Evolutionary conservation across 35 echinoderm and acorn worm species (phyloP).

Genomic region (Ophioderma brevispina): DNA sequence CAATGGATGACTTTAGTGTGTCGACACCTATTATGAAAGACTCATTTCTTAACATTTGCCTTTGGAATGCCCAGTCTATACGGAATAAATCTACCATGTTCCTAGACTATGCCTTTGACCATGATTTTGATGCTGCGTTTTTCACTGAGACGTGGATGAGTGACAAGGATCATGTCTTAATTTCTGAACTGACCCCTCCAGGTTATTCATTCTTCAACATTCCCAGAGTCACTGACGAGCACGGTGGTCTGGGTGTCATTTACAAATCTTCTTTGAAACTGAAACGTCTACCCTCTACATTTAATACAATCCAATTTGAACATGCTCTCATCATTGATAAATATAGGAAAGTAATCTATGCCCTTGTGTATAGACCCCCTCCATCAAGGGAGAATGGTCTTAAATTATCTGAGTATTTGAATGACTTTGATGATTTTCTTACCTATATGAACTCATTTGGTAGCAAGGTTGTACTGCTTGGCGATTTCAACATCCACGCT

Average conservation of each 20-base stretch:
- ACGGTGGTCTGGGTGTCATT: neutral
- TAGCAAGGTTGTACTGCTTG: slow-evolving; percentile 54
- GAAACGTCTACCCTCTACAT: neutral
- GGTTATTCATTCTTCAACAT: neutral
- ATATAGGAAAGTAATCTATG: neutral
- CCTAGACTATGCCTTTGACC: neutral
- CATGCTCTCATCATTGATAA: slow-evolving; percentile 22
- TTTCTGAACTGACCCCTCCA: neutral
- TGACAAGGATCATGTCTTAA: neutral
- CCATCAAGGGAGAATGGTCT: slow-evolving; percentile 24
- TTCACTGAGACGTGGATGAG: neutral
- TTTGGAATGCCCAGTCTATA: neutral
- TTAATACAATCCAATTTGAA: neutral
- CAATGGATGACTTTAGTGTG: neutral
- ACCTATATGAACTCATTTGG: neutral
- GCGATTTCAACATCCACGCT: slow-evolving; percentile 71
- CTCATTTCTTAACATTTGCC: neutral
- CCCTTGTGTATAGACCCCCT: slow-evolving; percentile 61
- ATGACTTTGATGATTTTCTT: slow-evolving; percentile 46
- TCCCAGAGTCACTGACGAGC: neutral
- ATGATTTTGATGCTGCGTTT: neutral
- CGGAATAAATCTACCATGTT: neutral
- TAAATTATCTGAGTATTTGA: slow-evolving; percentile 12
- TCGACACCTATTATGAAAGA: neutral
- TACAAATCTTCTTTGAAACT: neutral